phyloP scores from a whole-genome alignment of 2,113 vertebrate genomes.

The Synchiropus splendidus region DNA sequence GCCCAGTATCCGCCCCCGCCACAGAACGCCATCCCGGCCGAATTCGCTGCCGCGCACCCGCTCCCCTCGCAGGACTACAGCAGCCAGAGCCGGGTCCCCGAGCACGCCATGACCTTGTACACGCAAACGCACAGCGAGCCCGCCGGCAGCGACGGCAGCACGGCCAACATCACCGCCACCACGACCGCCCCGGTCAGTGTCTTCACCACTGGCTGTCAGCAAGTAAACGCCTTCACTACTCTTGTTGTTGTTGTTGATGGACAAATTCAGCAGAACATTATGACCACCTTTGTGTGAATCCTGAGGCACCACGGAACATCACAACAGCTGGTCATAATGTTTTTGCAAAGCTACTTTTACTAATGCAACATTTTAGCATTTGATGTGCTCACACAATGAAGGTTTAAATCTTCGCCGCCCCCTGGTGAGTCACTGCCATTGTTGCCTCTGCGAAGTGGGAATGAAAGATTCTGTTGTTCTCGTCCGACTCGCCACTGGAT shows the following conservation, averaged over 20 bases:
- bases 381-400: too few relatives aligned
- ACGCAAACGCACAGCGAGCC: slow-evolving; percentile 86
- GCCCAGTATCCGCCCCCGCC: slow-evolving; percentile 84
- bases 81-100: slow-evolving; percentile 83
- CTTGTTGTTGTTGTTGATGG: neutral
- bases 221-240: slow-evolving; percentile 38
- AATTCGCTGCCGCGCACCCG: slow-evolving; percentile 75
- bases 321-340: too few relatives aligned
- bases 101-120: slow-evolving; percentile 88
- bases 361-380: too few relatives aligned
- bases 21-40: slow-evolving; percentile 84
- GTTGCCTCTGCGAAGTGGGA: too few relatives aligned
- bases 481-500: too few relatives aligned
- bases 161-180: slow-evolving; percentile 75
- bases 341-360: too few relatives aligned
- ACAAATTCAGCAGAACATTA: too few relatives aligned
- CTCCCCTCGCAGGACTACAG: slow-evolving; percentile 83
- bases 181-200: slow-evolving; percentile 83
- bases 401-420: too few relatives aligned
- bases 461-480: too few relatives aligned
- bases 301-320: too few relatives aligned
- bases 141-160: slow-evolving; percentile 74
- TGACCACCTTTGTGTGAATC: too few relatives aligned
- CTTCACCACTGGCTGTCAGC: slow-evolving; percentile 49
- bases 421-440: too few relatives aligned